phyloP scores from a whole-genome alignment of 2,113 vertebrate species.

The Collichthys lucidus region DNA sequence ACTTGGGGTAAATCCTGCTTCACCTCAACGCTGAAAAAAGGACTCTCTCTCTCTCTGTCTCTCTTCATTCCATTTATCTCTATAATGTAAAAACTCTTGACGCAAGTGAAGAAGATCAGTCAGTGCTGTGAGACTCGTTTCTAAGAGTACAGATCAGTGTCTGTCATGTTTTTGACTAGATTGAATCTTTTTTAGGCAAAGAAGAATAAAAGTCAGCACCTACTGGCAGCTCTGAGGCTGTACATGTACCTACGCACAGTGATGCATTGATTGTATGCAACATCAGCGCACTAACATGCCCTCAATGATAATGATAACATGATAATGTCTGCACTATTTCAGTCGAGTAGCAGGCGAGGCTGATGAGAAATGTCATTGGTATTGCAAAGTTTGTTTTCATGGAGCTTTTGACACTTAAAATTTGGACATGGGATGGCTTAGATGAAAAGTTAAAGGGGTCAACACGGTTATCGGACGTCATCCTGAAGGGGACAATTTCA shows the following conservation, averaged over 20 bases:
- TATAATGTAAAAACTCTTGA: background rate
- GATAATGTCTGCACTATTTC: background rate
- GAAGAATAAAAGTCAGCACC: background rate
- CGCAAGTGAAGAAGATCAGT: background rate
- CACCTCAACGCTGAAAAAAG: background rate
- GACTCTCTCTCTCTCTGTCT: background rate
- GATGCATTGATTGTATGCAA: background rate
- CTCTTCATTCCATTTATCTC: background rate
- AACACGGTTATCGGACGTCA: background rate
- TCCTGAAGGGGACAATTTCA: background rate
- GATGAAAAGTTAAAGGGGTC: background rate
- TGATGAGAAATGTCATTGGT: background rate
- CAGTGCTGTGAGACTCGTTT: background rate
- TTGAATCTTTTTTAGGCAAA: background rate
- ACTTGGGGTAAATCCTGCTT: conserved; percentile 30
- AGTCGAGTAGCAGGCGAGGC: background rate
- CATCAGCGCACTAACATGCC: background rate
- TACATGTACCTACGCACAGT: background rate
- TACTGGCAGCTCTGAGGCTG: background rate
- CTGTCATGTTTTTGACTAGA: background rate
- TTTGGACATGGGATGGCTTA: background rate
- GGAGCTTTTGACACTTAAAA: background rate
- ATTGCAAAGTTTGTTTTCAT: too few species aligned
- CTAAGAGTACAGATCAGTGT: background rate
- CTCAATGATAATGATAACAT: background rate